Evolutionary conservation across 2,113 vertebrate genomes (phyloP).

Genomic region (Corythornis vintsioides): DNA sequence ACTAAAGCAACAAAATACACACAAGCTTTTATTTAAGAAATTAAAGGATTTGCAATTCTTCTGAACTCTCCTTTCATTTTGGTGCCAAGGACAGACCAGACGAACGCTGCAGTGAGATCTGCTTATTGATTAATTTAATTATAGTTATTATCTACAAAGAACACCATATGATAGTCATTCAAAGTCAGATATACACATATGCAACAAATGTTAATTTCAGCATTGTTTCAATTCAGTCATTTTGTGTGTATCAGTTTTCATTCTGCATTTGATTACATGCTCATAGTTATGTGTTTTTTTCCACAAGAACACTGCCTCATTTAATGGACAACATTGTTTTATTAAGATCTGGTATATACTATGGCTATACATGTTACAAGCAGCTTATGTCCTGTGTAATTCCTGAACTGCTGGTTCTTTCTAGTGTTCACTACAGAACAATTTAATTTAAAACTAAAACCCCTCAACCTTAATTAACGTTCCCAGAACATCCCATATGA

Average conservation of each 20-base stretch:
- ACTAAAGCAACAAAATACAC: background rate
- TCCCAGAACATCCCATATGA: background rate
- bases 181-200: background rate
- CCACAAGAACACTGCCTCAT: background rate
- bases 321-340: background rate
- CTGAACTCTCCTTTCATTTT: conserved; percentile 22
- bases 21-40: conserved; percentile 19
- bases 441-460: background rate
- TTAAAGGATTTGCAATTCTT: background rate
- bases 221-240: background rate
- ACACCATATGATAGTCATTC: background rate
- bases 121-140: conserved; percentile 53
- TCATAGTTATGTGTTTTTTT: background rate
- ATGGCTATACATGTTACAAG: background rate
- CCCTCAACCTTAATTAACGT: background rate
- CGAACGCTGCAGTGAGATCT: background rate
- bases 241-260: background rate
- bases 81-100: conserved; percentile 17
- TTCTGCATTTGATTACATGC: background rate
- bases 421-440: background rate
- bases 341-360: background rate
- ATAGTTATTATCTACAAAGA: conserved; percentile 17
- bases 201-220: background rate
- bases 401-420: background rate
- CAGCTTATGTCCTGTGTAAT: background rate